These are phyloP conservation scores for Ameiurus melas DNA, from an alignment of 2,113 vertebrate genomes.

Conservation along the genomic window DNA sequence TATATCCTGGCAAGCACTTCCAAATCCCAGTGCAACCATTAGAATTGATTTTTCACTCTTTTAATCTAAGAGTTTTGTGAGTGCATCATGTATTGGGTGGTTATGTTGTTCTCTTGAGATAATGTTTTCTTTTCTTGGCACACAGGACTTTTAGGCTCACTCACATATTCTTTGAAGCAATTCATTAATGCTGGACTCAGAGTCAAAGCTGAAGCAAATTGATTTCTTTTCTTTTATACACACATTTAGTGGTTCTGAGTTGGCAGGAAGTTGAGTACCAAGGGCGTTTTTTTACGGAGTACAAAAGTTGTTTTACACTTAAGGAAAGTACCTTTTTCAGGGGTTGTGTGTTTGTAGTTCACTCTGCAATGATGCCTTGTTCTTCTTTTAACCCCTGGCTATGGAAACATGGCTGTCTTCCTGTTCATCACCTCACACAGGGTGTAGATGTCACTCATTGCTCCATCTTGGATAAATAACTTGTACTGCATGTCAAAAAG, in stretches of 20 bases:
- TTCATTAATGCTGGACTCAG: conserved; percentile 7
- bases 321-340: background rate
- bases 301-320: background rate
- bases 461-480: background rate
- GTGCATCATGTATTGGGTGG: background rate
- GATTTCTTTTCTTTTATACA: conserved; percentile 17
- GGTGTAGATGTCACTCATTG: background rate
- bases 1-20: background rate
- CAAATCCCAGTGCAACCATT: background rate
- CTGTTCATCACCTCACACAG: background rate
- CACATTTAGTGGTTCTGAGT: conserved; percentile 1
- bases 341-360: background rate
- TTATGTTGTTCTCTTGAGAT: background rate
- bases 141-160: background rate
- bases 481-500: background rate
- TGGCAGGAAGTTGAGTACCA: conserved; percentile 6
- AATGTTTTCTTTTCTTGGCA: background rate
- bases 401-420: background rate
- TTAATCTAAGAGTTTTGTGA: background rate
- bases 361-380: background rate
- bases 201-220: conserved; percentile 14
- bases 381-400: background rate
- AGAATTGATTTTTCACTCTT: conserved; percentile 27
- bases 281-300: background rate
- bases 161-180: background rate